Conservation (phyloP, 2,888 invertebrate genomes). For the Notodonta dromedarius region DNA sequence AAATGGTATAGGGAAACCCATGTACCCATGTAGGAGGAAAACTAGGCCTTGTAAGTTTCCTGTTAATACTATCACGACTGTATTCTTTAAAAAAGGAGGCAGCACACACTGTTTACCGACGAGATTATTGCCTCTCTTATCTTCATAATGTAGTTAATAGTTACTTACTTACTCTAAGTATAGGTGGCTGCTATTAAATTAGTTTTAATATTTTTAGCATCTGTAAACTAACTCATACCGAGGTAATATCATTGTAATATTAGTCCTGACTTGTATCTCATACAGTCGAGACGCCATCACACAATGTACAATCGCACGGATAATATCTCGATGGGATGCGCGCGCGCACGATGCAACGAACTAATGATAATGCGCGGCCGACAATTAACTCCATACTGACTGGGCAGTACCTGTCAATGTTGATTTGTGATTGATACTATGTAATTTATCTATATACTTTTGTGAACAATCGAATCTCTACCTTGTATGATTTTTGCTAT, state of each 20-base stretch:
- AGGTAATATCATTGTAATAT: neutral
- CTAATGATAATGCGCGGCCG: conserved; percentile 68
- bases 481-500: neutral
- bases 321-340: conserved; percentile 55
- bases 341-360: conserved; percentile 47
- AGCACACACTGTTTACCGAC: too few relatives aligned
- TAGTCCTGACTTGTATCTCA: neutral
- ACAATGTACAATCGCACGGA: conserved; percentile 54
- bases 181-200: neutral
- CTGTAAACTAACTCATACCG: neutral
- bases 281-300: conserved; percentile 11
- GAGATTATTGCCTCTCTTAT: too few relatives aligned
- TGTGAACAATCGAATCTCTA: conserved; percentile 7
- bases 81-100: too few relatives aligned
- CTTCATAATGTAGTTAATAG: too few relatives aligned
- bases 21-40: too few relatives aligned
- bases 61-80: too few relatives aligned
- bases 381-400: conserved; percentile 72
- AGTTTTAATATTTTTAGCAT: neutral
- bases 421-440: conserved; percentile 81
- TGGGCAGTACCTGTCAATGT: conserved; percentile 71
- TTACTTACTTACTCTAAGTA: neutral
- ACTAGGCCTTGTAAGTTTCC: too few relatives aligned
- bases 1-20: too few relatives aligned
- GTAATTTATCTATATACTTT: conserved; percentile 39